Percentiles rank a stretch among this genome's conserved stretches.
These are phyloP conservation scores for Portevinia maculata DNA, from an alignment of 2,888 invertebrate species.

Conservation along the genomic window DNA sequence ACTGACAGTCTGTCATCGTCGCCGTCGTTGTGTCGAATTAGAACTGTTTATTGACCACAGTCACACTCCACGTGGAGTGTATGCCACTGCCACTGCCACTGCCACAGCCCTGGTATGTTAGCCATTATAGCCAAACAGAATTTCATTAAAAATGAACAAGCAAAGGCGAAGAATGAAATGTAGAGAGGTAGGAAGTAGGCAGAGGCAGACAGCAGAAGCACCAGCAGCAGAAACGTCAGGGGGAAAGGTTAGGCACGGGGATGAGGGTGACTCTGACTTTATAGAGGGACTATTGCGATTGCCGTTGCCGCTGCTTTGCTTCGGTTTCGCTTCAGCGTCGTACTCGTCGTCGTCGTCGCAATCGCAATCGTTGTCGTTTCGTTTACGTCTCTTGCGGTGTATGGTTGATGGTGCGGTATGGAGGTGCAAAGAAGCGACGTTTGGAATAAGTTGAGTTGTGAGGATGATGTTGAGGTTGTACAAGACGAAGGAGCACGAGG, in stretches of 20 bases:
- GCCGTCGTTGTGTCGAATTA: slow-evolving; percentile 59
- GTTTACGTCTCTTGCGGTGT: slow-evolving; percentile 69
- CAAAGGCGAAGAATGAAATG: slow-evolving; percentile 74
- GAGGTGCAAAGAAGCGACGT: slow-evolving; percentile 15
- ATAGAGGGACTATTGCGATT: slow-evolving; percentile 9
- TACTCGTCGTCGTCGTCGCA: slow-evolving; percentile 15
- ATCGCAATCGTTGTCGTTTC: slow-evolving; percentile 56
- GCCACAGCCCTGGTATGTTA: slow-evolving; percentile 72
- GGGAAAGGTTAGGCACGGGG: slow-evolving; percentile 26
- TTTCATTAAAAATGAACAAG: slow-evolving; percentile 75
- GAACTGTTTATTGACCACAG: slow-evolving; percentile 75
- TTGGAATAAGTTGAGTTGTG: slow-evolving; percentile 19
- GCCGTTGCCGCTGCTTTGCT: slow-evolving; percentile 59
- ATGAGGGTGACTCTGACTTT: slow-evolving; percentile 25
- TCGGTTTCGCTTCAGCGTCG: slow-evolving; percentile 62
- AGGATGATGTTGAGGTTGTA: slow-evolving; percentile 6
- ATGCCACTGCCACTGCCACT: slow-evolving; percentile 68
- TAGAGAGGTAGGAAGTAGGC: slow-evolving; percentile 42
- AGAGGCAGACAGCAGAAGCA: slow-evolving; percentile 3
- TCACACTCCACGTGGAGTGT: slow-evolving; percentile 74
- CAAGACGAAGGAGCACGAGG: not conserved
- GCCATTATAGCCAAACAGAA: slow-evolving; percentile 74
- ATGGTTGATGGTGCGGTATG: slow-evolving; percentile 12
- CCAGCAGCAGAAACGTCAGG: not conserved
- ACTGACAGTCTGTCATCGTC: slow-evolving; percentile 3